Conservation (phyloP, 2,888 invertebrate genomes). For the Alentia gelatinosa region DNA sequence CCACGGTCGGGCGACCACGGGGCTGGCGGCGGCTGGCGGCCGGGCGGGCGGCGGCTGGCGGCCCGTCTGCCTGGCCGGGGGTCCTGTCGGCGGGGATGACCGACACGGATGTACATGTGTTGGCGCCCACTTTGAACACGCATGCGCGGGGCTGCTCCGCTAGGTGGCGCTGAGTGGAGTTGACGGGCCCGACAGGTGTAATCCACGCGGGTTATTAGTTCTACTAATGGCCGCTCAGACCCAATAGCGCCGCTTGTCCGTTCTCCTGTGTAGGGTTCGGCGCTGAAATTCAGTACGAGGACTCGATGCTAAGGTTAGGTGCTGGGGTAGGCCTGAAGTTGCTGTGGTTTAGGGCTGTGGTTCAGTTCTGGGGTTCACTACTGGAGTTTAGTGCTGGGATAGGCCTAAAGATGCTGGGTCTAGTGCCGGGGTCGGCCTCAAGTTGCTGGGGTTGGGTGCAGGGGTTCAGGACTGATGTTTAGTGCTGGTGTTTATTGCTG, state of each 20-base stretch:
- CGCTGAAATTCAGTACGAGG: too few relatives aligned
- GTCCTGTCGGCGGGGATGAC: not conserved
- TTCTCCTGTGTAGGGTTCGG: too few relatives aligned
- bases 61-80: not conserved
- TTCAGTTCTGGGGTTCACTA: too few relatives aligned
- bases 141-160: not conserved
- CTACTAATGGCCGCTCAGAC: not conserved
- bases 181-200: not conserved
- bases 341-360: too few relatives aligned
- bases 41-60: not conserved
- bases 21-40: not conserved
- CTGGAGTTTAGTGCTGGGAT: too few relatives aligned
- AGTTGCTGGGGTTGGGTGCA: too few relatives aligned
- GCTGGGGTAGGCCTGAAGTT: too few relatives aligned
- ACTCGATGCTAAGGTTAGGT: too few relatives aligned
- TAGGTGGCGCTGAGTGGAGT: not conserved
- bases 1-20: not conserved
- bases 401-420: too few relatives aligned
- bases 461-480: too few relatives aligned
- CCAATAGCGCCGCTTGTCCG: not conserved
- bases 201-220: not conserved
- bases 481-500: too few relatives aligned
- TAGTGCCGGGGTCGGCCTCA: too few relatives aligned
- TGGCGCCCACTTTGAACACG: not conserved
- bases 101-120: not conserved